phyloP scores from a whole-genome alignment of 2,797 vertebrate genomes.

The Psittacula derbiana region DNA sequence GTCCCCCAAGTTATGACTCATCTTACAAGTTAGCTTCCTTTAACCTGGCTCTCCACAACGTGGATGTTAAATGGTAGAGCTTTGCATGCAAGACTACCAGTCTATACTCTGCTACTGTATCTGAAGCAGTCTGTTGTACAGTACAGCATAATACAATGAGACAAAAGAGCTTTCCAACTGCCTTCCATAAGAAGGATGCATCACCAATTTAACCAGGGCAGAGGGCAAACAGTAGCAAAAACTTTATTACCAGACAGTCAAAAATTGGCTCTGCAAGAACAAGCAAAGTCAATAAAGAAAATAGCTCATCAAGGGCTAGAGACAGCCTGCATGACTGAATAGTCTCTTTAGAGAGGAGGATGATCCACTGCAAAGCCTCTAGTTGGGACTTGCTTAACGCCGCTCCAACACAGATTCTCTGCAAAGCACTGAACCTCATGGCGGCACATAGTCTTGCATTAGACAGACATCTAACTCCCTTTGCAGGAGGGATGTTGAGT shows the following conservation, averaged over 20 bases:
- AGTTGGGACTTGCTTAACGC: not conserved
- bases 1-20: not conserved
- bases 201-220: not conserved
- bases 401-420: not conserved
- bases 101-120: not conserved
- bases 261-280: not conserved
- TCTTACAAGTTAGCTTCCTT: not conserved
- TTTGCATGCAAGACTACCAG: not conserved
- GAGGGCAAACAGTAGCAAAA: not conserved
- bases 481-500: not conserved
- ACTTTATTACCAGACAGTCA: not conserved
- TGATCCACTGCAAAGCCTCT: not conserved
- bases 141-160: not conserved
- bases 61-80: not conserved
- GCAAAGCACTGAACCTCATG: not conserved
- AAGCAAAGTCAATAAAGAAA: not conserved
- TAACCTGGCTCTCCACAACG: not conserved
- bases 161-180: not conserved
- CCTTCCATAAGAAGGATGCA: not conserved
- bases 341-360: not conserved
- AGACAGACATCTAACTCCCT: not conserved
- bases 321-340: not conserved
- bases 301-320: not conserved
- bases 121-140: not conserved
- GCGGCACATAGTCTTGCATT: not conserved